These are phyloP conservation scores for Psephotus haematonotus DNA, from an alignment of 2,113 vertebrate species.

Conservation along the genomic window DNA sequence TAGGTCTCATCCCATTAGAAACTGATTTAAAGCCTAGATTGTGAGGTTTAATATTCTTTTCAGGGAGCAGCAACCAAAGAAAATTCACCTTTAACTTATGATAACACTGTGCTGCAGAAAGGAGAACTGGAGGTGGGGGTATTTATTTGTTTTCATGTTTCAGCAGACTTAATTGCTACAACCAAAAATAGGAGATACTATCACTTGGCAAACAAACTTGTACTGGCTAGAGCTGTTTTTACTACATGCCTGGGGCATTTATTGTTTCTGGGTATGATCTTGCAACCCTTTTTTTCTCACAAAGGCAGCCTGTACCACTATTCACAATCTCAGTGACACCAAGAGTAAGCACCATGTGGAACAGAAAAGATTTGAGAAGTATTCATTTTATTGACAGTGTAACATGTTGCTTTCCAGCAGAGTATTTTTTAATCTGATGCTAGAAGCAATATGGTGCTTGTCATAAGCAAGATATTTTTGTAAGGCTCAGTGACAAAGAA, in stretches of 20 bases:
- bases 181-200: conserved; percentile 36
- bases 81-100: not conserved
- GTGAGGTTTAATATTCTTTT: not conserved
- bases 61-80: not conserved
- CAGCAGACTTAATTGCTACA: conserved; percentile 58
- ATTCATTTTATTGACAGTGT: not conserved
- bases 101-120: not conserved
- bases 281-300: conserved; percentile 38
- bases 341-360: not conserved
- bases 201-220: conserved; percentile 54
- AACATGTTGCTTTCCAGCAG: conserved; percentile 3
- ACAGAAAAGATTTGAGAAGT: not conserved
- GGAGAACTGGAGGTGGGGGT: not conserved
- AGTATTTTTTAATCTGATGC: conserved; percentile 6
- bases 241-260: conserved; percentile 44
- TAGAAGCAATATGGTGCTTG: conserved; percentile 44
- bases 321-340: not conserved
- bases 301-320: conserved; percentile 9
- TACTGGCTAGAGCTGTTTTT: conserved; percentile 42
- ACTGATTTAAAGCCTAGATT: conserved; percentile 5
- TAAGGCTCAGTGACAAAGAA: not conserved
- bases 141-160: conserved; percentile 48
- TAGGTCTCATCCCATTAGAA: conserved; percentile 3
- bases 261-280: conserved; percentile 32
- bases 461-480: conserved; percentile 34